Conservation (phyloP, 2,888 invertebrate species). For the Latheticus oryzae region DNA sequence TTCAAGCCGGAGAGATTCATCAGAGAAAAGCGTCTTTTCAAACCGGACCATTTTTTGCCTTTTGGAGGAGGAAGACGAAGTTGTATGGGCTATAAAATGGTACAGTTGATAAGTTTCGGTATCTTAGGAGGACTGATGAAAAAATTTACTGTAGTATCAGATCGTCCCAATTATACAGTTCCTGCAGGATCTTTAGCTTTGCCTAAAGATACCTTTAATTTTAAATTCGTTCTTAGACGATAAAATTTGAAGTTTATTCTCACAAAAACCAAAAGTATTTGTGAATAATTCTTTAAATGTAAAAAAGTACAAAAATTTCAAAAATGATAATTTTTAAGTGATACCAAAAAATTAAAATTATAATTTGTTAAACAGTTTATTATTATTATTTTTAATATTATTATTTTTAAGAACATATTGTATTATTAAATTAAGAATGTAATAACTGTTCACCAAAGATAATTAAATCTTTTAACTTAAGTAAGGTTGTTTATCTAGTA, state of each 20-base stretch:
- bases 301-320: neutral
- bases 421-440: neutral
- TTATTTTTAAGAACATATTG: no score
- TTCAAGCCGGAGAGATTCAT: constrained; percentile 75
- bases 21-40: constrained; percentile 68
- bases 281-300: no score
- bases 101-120: constrained; percentile 71
- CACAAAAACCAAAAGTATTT: constrained; percentile 31
- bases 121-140: constrained; percentile 69
- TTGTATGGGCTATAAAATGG: constrained; percentile 77
- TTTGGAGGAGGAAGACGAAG: constrained; percentile 75
- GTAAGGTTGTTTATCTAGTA: constrained; percentile 2
- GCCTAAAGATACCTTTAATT: constrained; percentile 66
- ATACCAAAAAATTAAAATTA: constrained; percentile 1
- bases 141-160: constrained; percentile 68
- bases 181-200: constrained; percentile 71
- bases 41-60: constrained; percentile 75
- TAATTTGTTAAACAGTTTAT: neutral
- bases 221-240: constrained; percentile 66
- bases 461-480: constrained; percentile 8
- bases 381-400: constrained; percentile 5
- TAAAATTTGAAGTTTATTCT: no score
- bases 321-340: neutral
- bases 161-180: constrained; percentile 66
- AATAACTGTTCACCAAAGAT: constrained; percentile 5